Evolutionary conservation across 2,797 vertebrate species (phyloP).

Genomic region (Cynopterus sphinx): DNA sequence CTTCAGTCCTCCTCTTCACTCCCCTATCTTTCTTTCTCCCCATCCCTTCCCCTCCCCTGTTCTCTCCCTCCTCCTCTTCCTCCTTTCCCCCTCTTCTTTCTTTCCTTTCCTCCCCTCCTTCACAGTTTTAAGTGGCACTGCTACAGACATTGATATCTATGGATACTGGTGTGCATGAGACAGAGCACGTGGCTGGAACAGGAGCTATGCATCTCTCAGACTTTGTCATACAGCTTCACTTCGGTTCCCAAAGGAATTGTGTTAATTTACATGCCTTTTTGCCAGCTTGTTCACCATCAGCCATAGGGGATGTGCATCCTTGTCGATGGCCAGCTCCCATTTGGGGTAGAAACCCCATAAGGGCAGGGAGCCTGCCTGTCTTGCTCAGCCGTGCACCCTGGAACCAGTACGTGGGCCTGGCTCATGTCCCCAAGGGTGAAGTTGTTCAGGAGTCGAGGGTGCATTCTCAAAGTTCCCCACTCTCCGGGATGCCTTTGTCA

Average conservation of each 20-base stretch:
- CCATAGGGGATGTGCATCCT: not conserved
- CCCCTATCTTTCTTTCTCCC: not conserved
- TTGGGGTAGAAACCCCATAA: not conserved
- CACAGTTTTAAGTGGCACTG: not conserved
- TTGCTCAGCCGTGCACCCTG: not conserved
- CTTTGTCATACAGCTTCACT: not conserved
- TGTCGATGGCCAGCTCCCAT: not conserved
- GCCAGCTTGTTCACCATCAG: not conserved
- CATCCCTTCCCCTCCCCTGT: not conserved
- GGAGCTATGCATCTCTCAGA: not conserved
- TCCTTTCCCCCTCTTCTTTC: accelerated
- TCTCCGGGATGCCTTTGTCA: not conserved
- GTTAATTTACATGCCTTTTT: not conserved
- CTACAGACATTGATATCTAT: too few relatives aligned
- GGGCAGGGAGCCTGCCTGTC: not conserved
- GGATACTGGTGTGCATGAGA: not conserved
- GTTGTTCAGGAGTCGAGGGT: not conserved
- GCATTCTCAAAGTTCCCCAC: not conserved
- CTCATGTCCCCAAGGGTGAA: accelerated
- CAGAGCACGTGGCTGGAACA: not conserved
- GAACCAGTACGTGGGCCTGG: not conserved
- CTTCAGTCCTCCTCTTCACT: not conserved
- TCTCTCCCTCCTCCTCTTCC: not conserved
- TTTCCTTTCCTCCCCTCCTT: not conserved
- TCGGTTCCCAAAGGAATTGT: too few relatives aligned